A percentile compares a stretch with the other conserved stretches of the same genome.
Conservation (phyloP, 2,888 invertebrate genomes). For the Harpalus rubripes region DNA sequence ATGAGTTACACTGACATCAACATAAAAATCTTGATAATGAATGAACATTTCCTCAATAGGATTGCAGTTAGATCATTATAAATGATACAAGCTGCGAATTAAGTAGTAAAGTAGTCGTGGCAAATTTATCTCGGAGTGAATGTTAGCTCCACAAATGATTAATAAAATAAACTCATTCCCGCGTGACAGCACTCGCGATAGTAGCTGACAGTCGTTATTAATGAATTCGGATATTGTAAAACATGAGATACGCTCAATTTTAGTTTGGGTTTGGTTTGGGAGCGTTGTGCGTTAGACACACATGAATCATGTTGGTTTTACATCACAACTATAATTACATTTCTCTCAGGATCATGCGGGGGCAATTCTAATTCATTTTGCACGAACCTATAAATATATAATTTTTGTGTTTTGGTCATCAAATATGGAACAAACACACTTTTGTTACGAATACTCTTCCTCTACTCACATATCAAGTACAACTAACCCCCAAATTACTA, state of each 20-base stretch:
- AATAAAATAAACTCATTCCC: slow-evolving; percentile 42
- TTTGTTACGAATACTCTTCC: too few relatives aligned
- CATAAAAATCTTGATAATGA: not conserved
- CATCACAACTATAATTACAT: not conserved
- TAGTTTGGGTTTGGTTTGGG: slow-evolving; percentile 8
- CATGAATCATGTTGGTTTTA: slow-evolving; percentile 22
- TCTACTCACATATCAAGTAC: too few relatives aligned
- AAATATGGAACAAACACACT: too few relatives aligned
- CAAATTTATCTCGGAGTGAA: slow-evolving; percentile 23
- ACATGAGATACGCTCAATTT: slow-evolving; percentile 12
- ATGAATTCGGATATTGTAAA: slow-evolving; percentile 37
- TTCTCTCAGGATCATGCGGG: not conserved
- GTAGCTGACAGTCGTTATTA: slow-evolving; percentile 22
- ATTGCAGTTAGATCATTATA: not conserved
- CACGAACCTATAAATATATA: too few relatives aligned
- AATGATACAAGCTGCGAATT: slow-evolving; percentile 8
- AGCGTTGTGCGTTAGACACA: not conserved
- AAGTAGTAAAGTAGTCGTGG: slow-evolving; percentile 28
- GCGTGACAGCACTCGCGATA: slow-evolving; percentile 27
- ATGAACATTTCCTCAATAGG: slow-evolving; percentile 2
- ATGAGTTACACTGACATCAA: not conserved
- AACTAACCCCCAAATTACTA: too few relatives aligned
- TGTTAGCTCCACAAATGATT: slow-evolving; percentile 34
- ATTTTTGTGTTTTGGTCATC: too few relatives aligned
- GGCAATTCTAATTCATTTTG: too few relatives aligned